Conservation (phyloP, 2,797 vertebrate genomes). For the Ctenosaura bakeri region DNA sequence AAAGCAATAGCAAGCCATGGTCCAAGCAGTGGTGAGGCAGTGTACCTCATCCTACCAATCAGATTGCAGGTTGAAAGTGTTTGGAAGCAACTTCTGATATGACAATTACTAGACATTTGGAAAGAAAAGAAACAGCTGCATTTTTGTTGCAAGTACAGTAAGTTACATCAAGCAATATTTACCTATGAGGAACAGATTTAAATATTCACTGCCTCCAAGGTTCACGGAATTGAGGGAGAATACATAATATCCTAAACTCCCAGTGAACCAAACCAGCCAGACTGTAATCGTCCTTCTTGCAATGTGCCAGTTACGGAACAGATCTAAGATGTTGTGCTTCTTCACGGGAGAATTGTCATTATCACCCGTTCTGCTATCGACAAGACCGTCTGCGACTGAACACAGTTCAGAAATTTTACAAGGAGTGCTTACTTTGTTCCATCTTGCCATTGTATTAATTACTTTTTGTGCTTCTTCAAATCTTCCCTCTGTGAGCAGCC, state of each 20-base stretch:
- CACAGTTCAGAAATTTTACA: constrained; percentile 86
- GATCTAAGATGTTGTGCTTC: constrained; percentile 88
- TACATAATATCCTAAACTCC: constrained; percentile 93
- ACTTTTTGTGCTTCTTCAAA: constrained; percentile 86
- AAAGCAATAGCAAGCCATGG: no score
- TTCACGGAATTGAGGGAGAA: constrained; percentile 92
- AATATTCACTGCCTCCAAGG: constrained; percentile 90
- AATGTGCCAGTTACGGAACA: constrained; percentile 89
- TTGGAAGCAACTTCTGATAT: background rate
- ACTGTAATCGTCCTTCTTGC: constrained; percentile 87
- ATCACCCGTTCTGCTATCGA: constrained; percentile 18
- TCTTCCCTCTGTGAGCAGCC: constrained; percentile 89
- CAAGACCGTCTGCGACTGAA: constrained; percentile 67
- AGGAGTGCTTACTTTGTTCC: constrained; percentile 83
- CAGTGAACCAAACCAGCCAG: constrained; percentile 95
- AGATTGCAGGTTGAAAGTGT: background rate
- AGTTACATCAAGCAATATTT: constrained; percentile 72
- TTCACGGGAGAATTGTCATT: constrained; percentile 60
- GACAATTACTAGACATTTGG: constrained; percentile 13
- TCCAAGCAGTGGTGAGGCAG: no score
- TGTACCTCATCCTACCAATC: no score
- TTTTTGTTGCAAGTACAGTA: constrained; percentile 52
- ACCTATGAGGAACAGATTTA: constrained; percentile 94
- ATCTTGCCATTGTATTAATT: constrained; percentile 85
- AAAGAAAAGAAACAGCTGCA: constrained; percentile 33